Evolutionary conservation across 2,888 invertebrate species (phyloP), one percentile per base, ranked within the genome.

Genomic region (Plagodis pulveraria): DNA sequence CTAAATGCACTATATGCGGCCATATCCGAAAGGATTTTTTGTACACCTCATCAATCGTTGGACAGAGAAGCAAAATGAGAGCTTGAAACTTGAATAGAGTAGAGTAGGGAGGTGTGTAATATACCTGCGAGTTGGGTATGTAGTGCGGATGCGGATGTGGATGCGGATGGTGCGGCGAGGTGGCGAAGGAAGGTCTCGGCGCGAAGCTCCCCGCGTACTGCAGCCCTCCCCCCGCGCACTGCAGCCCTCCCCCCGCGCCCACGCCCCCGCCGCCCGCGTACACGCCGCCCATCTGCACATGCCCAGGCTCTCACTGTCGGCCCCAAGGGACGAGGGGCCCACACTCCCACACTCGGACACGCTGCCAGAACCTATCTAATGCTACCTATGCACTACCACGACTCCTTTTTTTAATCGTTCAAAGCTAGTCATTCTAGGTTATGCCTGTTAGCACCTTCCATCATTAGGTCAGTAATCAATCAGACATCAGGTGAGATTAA

Each of bases 261-360:
- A 1, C 22, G 22, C 22, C 2, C 22, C 22, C 22, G 22, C 22
- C 22, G 22, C 22, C 4, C 67, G 91, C 87, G 83, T 89, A 91
- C 82, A 91, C 81, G 91, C 84, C 58, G 89, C 89, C 89, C 90
- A 91, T 86, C 91, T 91, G 81, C 60, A 58, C 34, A n/a, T n/a
- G 5, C 5, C 41, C 1, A 0, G 9, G 10, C 10, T 9, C 7
- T 38, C 38, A 38, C 22, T 22, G 38, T 9, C 2, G 38, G 34
- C 6, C 5, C 46, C 34, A 2, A 10, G 45, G 5, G 33, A 4
- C 12, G 9, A 22, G 12, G 22, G 33, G 8, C 11, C 35, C 22
- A 22, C 22, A 22, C 2, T n/a, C n/a, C n/a, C n/a, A n/a, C n/a
- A n/a, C n/a, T n/a, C 35, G 48, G 22, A 12, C 5, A 32, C 38